Base-by-base conservation (phyloP, 2,797 vertebrate genomes). In the Cuniculus paca region DNA sequence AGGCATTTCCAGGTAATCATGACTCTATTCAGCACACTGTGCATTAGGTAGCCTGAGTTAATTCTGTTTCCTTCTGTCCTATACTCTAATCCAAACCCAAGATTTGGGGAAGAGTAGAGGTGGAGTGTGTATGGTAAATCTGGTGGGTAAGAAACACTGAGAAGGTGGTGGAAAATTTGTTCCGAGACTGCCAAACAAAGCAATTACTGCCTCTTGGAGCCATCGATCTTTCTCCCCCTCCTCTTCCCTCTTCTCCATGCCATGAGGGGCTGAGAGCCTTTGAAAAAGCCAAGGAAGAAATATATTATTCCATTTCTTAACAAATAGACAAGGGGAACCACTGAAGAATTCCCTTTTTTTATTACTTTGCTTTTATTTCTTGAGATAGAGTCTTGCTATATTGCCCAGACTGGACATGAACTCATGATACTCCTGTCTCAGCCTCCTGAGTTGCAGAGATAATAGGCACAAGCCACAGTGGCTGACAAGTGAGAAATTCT, bases 221-320 rank as follows among this genome's bases (percentile, higher is more conserved):
- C 77, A 75, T 93, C 34, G 5, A 8, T 75, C 31, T 92, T 34
- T 82, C 42, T 20, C 17, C 60, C 14, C 12, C 11, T 50, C 24
- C 31, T 39, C 28, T 50, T 4, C 20, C 24, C 17, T 74, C 48
- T 3, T 39, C 20, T 65, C 24, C 88, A 65, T 78, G 31, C 8
- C 3, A n/a, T 26, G 24, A 93, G 39, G 17, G 60, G 28, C 20
- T 87, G 60, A 72, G 24, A 94, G 42, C 10, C 68, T 92, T 77
- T 84, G 14, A 88, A 91, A 90, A 93, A 72, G 4, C 16, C 54
- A 83, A n/a, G 75, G 42, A 92, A 79, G 79, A 93, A 93, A 91
- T 31, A 36, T 28, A 74, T 34, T 89, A 70, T 56, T 13, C 52
- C 6, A 28, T 9, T 50, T 95, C 31, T 74, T 65, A 82, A 94